Evolutionary conservation across 2,113 vertebrate species (phyloP).

Genomic region (Elachura formosa): DNA sequence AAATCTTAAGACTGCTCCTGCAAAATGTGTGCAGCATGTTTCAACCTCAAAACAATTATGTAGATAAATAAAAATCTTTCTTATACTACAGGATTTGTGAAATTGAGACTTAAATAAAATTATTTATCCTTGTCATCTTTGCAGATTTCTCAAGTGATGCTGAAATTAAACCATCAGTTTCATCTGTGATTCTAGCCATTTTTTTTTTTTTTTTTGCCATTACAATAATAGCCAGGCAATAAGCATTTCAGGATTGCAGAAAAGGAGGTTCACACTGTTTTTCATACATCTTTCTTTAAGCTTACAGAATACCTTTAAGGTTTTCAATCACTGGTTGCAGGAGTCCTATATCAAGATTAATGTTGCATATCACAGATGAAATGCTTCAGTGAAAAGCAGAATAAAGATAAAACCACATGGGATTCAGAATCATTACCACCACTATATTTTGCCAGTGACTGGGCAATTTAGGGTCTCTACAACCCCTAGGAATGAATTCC

Average conservation of each 20-base stretch:
- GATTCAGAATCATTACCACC: neutral
- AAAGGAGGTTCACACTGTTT: neutral
- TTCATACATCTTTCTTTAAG: neutral
- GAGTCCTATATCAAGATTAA: neutral
- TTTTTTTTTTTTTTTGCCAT: neutral
- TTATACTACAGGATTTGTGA: neutral
- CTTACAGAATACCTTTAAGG: neutral
- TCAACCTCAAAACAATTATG: neutral
- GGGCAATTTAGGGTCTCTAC: neutral
- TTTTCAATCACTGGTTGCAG: neutral
- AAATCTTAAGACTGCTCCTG: neutral
- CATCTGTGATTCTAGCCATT: neutral
- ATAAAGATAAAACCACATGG: neutral
- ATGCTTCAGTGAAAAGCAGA: neutral
- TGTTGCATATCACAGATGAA: neutral
- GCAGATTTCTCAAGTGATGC: neutral
- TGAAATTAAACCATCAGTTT: neutral
- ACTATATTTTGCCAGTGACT: neutral
- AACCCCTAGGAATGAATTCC: neutral
- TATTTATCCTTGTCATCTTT: neutral
- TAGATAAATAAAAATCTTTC: neutral
- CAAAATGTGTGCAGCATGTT: neutral
- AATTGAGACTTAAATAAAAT: neutral
- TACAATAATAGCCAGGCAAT: neutral
- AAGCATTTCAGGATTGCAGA: neutral